phyloP scores from a whole-genome alignment of 2,113 vertebrate species.

The Rhinopomastus cyanomelas region DNA sequence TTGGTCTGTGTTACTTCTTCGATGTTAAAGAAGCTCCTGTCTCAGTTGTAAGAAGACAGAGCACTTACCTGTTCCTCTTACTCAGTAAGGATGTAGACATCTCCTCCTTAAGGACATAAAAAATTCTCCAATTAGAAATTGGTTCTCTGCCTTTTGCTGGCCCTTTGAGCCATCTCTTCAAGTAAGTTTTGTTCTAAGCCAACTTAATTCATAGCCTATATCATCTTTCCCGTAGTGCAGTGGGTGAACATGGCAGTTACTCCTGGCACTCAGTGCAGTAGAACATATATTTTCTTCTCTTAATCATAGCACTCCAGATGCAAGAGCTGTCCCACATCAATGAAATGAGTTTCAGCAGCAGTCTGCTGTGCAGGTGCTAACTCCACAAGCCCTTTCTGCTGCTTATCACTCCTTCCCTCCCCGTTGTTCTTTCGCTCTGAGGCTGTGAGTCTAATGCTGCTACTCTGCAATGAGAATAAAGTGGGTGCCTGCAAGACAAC shows the following conservation, averaged over 20 bases:
- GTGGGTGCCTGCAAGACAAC: conserved; percentile 2
- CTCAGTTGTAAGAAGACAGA: background rate
- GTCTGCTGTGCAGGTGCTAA: conserved; percentile 53
- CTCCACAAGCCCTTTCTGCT: conserved; percentile 20
- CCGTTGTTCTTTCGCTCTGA: conserved; percentile 23
- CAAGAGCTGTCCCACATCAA: conserved; percentile 53
- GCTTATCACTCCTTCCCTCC: conserved; percentile 11
- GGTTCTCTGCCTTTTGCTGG: background rate
- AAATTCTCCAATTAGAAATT: background rate
- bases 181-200: background rate
- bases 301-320: conserved; percentile 25
- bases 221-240: background rate
- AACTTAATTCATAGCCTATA: background rate
- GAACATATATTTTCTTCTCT: conserved; percentile 28
- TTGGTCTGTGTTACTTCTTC: background rate
- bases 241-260: conserved; percentile 22
- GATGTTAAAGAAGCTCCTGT: background rate
- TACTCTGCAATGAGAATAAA: conserved; percentile 5
- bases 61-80: background rate
- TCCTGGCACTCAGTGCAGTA: conserved; percentile 1
- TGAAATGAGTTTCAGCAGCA: background rate
- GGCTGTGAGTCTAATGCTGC: conserved; percentile 4
- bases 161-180: background rate
- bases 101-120: background rate
- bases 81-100: background rate